Evolutionary conservation across 2,113 vertebrate genomes (phyloP), one percentile per base, ranked within the genome.

Genomic region (Acanthisitta chloris): DNA sequence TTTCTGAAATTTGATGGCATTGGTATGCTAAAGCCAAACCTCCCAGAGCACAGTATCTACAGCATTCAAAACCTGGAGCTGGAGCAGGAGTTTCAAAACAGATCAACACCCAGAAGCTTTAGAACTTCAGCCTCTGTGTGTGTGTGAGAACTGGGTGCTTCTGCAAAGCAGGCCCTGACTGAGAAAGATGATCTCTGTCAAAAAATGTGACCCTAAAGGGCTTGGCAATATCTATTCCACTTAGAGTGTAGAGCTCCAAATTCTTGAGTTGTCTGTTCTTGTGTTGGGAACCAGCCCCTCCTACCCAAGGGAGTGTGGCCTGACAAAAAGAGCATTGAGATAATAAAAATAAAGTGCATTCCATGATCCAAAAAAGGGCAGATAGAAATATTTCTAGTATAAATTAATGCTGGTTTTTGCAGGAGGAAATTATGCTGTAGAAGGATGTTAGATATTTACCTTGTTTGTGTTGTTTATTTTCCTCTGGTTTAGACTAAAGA

Each of bases 321-420:
- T 89, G 73, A 95, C 92, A 87, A 74, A 94, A 97, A 92, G 55
- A 86, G 65, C 81, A 94, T 86, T 91, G 90, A 96, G 70, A 87
- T 89, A 71, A 94, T 67, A 76, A 84, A 95, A 87, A 69, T 87
- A 64, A 89, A 95, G 55, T 81, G 51, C 65, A 61, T 95, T 94
- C 87, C 69, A 38, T 36, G 38, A 84, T 91, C 76, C 43, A 38
- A 62, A 89, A 78, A 81, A 49, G 23, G 42, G 18, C 87, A 91
- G 92, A 81, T 46, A 89, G 38, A 78, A 92, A 74, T 90, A 87
- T 84, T 89, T 87, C 73, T 71, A 71, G 55, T n/a, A 49, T 71
- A 87, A 87, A 84, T 87, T 59, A 86, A 81, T 66, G 21, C 34
- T 79, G n/a, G 0, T 8, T 58, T 92, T 91, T 95, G 16, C 46